These are phyloP conservation scores for Neodiprion lecontei DNA, from an alignment of 1,140 invertebrate genomes.

Conservation along the genomic window DNA sequence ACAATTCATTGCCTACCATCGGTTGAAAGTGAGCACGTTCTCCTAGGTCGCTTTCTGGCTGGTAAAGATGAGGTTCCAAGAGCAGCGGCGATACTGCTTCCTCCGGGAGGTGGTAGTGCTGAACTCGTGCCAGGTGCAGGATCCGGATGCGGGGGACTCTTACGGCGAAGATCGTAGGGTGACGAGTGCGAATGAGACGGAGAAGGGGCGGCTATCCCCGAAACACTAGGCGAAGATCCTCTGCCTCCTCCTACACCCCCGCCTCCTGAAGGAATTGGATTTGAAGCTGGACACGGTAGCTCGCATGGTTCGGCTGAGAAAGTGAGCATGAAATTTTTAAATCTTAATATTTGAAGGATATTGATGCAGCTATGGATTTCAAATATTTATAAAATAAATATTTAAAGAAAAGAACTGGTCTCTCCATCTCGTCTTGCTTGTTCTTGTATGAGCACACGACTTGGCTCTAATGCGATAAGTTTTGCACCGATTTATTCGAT, in stretches of 20 bases:
- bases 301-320: conserved; percentile 77
- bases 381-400: neutral
- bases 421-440: too few species aligned
- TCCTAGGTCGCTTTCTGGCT: conserved; percentile 79
- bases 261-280: conserved; percentile 68
- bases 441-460: too few species aligned
- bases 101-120: conserved; percentile 57
- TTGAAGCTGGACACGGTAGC: conserved; percentile 70
- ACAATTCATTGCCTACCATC: conserved; percentile 65
- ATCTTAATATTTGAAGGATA: too few species aligned
- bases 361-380: too few species aligned
- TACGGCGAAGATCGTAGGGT: conserved; percentile 84
- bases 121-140: conserved; percentile 60
- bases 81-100: conserved; percentile 55
- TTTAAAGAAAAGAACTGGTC: too few species aligned
- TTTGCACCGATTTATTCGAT: too few species aligned
- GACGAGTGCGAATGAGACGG: conserved; percentile 73
- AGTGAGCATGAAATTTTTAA: neutral
- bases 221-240: conserved; percentile 59
- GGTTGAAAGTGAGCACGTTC: conserved; percentile 67
- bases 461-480: too few species aligned
- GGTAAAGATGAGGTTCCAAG: conserved; percentile 74
- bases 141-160: conserved; percentile 71
- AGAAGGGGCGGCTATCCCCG: conserved; percentile 57
- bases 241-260: conserved; percentile 48